These are phyloP conservation scores for Pedionomus torquatus DNA, from an alignment of 2,113 vertebrate genomes.

Conservation along the genomic window DNA sequence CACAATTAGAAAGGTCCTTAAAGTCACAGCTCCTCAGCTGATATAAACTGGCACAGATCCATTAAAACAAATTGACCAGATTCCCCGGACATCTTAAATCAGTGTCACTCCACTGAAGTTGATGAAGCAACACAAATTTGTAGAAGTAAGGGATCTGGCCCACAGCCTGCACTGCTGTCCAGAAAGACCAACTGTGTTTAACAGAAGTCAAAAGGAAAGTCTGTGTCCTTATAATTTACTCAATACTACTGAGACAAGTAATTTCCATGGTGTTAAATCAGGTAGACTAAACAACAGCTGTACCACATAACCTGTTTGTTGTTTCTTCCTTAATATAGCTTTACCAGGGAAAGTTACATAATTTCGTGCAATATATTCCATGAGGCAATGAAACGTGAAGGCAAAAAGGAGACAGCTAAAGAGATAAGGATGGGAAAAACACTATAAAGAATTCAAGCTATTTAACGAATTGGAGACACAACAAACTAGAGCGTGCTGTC, in stretches of 20 bases:
- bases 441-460: background rate
- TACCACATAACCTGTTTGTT: background rate
- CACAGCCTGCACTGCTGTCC: background rate
- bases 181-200: background rate
- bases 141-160: background rate
- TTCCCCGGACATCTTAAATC: background rate
- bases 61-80: background rate
- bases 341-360: background rate
- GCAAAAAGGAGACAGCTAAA: background rate
- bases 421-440: background rate
- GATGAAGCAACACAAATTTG: background rate
- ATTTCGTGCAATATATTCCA: background rate
- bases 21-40: background rate
- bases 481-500: background rate
- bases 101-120: background rate
- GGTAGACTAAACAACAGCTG: slow-evolving; percentile 35
- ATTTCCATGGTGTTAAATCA: background rate
- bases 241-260: background rate
- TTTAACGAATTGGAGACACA: background rate
- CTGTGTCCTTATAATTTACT: background rate
- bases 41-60: background rate
- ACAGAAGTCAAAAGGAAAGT: background rate
- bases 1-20: background rate
- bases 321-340: background rate
- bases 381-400: background rate